Conservation (phyloP, 2,113 vertebrate species). For the Phycodurus eques region DNA sequence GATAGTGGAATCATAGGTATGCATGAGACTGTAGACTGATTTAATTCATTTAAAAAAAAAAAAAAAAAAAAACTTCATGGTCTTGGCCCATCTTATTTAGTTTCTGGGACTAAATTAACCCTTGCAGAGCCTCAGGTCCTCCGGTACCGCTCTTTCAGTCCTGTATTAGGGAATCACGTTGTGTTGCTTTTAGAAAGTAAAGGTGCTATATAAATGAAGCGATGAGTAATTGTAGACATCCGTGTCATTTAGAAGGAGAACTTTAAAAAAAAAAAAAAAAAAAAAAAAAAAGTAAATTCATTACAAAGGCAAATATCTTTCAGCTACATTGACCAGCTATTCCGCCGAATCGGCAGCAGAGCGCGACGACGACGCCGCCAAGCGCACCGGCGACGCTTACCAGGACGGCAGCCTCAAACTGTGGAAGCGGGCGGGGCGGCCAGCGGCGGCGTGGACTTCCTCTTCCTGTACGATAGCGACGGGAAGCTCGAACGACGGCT, state of each 20-base stretch:
- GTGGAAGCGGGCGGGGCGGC: constrained; percentile 76
- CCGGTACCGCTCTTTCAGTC: too few species aligned
- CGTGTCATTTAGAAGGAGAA: background rate
- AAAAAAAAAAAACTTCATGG: too few species aligned
- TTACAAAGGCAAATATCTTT: constrained; percentile 1
- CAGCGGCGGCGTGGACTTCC: constrained; percentile 73
- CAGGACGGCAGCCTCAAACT: constrained; percentile 85
- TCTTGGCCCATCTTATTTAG: too few species aligned
- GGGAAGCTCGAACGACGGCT: constrained; percentile 64
- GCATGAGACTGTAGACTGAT: background rate
- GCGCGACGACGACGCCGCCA: constrained; percentile 75
- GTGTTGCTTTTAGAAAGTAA: too few species aligned
- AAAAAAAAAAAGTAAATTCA: background rate
- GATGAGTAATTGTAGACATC: background rate
- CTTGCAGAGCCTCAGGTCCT: too few species aligned
- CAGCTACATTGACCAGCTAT: constrained; percentile 93
- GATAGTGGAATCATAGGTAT: constrained; percentile 95
- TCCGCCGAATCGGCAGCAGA: constrained; percentile 83
- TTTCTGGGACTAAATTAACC: too few species aligned
- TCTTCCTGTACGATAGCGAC: constrained; percentile 66
- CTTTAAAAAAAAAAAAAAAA: too few species aligned
- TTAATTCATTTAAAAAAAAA: background rate
- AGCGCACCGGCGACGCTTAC: constrained; percentile 79
- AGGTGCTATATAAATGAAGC: background rate
- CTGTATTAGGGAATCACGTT: background rate